Base-by-base conservation (phyloP, 2,888 invertebrate genomes). In the Caenorhabditis imperialis region DNA sequence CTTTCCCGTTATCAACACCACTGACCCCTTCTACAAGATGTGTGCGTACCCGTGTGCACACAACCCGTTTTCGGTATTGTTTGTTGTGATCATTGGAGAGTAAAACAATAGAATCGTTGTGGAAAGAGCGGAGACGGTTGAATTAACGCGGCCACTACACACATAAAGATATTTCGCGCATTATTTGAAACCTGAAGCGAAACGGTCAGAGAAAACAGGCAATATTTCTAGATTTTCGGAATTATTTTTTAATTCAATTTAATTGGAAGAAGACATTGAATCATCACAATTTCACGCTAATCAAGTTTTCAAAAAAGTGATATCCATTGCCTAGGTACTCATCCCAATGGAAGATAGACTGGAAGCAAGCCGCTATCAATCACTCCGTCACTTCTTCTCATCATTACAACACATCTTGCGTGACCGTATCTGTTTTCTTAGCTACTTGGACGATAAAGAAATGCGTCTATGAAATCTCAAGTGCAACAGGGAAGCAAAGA, bases 121-220 rank as follows among this genome's bases (percentile, higher is more conserved):
- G 54, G 47, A 47, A 27, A 51, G 23, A 35, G 27, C 12, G 51
- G 16, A 7, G 35, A 23, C 44, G 54, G 50, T 44, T 55, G 65
- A 65, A 57, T 65, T 57, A 65, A 65, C 65, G 65, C 48, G 38
- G 2, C 10, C 6, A 2, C 23, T 6, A 2, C 27, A 37, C 20
- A 33, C 42, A 48, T 50, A 55, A 38, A 57, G 57, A 57, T 30
- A 7, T 7, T 30, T 30, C 30, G 30, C 65, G 65, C 65, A 65
- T 65, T 65, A 65, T 65, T 65, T 40, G 65, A 65, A 65, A 65
- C 65, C 65, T 65, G 65, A 65, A 65, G 65, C 50, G 47, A 35
- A 45, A n/a, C 33, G 54, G 38, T 6, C 6, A 30, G 10, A 30
- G 30, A 30, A 30, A 30, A 30, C 6, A 7, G 30, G 6, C 7